A percentile compares a stretch with the other conserved stretches of the same genome.
Conservation (phyloP, 2,888 invertebrate species). For the Crossocerus cetratus region DNA sequence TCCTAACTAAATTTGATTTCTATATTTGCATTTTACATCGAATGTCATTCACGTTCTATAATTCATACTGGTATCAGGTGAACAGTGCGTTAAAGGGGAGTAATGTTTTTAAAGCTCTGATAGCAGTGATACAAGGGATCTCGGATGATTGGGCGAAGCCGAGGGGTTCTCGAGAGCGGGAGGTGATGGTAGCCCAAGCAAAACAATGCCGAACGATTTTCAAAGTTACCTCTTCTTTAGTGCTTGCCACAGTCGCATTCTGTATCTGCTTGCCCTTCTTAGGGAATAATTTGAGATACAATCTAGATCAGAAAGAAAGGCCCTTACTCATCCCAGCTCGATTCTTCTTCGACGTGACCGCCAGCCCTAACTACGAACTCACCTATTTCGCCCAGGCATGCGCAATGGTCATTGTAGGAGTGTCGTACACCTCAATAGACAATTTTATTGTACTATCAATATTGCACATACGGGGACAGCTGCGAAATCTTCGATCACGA, state of each 20-base stretch:
- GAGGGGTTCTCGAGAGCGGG: constrained; percentile 10
- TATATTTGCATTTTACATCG: no score
- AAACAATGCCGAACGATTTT: constrained; percentile 1
- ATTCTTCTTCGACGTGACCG: constrained; percentile 14
- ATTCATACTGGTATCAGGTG: no score
- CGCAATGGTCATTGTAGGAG: neutral
- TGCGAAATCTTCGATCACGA: constrained; percentile 15
- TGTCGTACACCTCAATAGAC: neutral
- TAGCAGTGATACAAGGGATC: constrained; percentile 23
- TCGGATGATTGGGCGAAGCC: constrained; percentile 32
- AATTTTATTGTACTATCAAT: constrained; percentile 4
- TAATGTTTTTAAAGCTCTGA: constrained; percentile 21
- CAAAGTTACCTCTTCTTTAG: neutral
- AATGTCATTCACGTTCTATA: no score
- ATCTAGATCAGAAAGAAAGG: constrained; percentile 17
- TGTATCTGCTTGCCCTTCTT: constrained; percentile 27
- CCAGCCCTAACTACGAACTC: constrained; percentile 15
- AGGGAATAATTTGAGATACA: constrained; percentile 14
- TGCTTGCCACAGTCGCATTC: neutral
- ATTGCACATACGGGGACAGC: constrained; percentile 13
- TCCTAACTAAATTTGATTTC: neutral
- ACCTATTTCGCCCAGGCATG: neutral
- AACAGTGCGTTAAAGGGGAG: no score
- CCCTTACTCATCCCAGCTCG: constrained; percentile 3
- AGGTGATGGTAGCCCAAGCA: constrained; percentile 23